Evolutionary conservation across 2,888 invertebrate genomes (phyloP), one percentile per base, ranked within the genome.

Genomic region (Gnatocerus cornutus): DNA sequence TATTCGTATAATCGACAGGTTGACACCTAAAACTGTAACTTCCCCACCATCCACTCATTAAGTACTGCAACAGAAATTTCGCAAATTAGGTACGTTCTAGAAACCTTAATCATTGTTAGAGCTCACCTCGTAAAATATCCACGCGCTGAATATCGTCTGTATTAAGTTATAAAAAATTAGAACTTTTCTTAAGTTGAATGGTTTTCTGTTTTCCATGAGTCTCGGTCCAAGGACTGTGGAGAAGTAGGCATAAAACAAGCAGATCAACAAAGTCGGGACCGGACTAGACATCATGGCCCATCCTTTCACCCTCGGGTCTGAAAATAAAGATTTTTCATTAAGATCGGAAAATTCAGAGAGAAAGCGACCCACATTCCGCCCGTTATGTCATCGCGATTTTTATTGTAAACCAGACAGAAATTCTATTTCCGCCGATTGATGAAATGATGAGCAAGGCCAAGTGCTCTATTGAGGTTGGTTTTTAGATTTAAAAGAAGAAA

Each of bases 261-360:
- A 97, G 85, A 97, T 93, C 83, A 92, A 86, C 84, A 97, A 87
- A 76, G 97, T 97, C 79, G 97, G 97, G 81, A 95, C 89, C 69
- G 97, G 97, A 78, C 95, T 95, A 81, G 93, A 92, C 97, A 98
- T 98, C 89, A 98, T 89, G 80, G 94, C 91, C 95, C 95, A 97
- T 84, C 91, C 91, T 86, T 94, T 94, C 79, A 97, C 96, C 83
- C 98, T 89, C 71, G 92, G 90, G 88, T 96, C 95, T 96, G 89
- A 9, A 67, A 67, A 16, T 6, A 46, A 53, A 55, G 41, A 41
- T 21, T 50, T 30, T 29, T 50, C 13, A 7, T 55, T 39, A 52
- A n/a, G 10, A 29, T 10, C 33, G 10, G 13, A 29, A 48, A 50
- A 27, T 55, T 9, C 6, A 1, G 43, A 30, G 58, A 45, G 58